Conservation (phyloP, 2,797 vertebrate species). For the Manis pentadactyla region DNA sequence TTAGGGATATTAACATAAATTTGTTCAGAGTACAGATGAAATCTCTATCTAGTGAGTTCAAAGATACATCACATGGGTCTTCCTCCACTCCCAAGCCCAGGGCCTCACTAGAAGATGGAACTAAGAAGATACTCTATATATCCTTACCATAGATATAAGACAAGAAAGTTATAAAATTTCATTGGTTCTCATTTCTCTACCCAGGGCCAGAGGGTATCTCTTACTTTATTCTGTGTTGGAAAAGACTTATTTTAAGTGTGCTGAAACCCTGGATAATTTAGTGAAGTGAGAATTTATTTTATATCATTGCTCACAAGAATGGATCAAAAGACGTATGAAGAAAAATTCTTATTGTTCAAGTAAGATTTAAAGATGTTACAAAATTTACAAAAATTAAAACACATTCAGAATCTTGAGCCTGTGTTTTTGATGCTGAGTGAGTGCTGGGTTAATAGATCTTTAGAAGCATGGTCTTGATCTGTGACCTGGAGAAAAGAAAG, state of each 20-base stretch:
- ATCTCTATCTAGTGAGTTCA: background rate
- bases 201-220: background rate
- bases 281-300: conserved; percentile 8
- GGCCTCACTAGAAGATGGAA: background rate
- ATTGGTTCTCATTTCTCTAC: background rate
- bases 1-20: background rate
- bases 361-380: conserved; percentile 23
- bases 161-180: background rate
- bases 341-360: background rate
- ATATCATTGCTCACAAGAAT: background rate
- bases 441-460: background rate
- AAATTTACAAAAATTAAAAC: conserved; percentile 33
- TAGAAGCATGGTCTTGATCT: background rate
- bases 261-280: background rate
- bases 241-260: conserved; percentile 20
- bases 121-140: background rate
- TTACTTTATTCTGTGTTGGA: background rate
- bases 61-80: background rate
- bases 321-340: background rate
- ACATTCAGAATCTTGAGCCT: background rate
- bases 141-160: background rate
- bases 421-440: background rate
- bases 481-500: background rate
- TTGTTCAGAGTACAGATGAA: background rate
- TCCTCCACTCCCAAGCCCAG: background rate